Evolutionary conservation across 2,888 invertebrate genomes (phyloP).

Genomic region (Allolobophora icterica): DNA sequence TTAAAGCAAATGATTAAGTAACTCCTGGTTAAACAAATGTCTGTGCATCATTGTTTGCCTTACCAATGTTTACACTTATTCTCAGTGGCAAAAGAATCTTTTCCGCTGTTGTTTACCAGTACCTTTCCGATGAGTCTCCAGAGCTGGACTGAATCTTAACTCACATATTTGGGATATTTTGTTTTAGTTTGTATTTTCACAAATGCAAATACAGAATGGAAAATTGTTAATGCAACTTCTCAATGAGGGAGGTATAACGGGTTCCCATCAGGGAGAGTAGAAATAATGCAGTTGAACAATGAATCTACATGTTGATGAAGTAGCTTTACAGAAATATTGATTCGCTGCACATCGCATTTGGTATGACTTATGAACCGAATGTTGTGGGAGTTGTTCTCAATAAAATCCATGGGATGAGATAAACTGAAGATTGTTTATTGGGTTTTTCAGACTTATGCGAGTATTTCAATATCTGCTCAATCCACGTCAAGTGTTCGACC

Average conservation of each 20-base stretch:
- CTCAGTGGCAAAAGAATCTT: neutral
- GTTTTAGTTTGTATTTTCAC: neutral
- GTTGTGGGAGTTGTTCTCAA: neutral
- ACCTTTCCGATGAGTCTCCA: neutral
- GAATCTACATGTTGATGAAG: neutral
- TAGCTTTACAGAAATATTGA: neutral
- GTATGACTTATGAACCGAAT: neutral
- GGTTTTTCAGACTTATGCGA: neutral
- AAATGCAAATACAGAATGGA: neutral
- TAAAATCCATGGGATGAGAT: neutral
- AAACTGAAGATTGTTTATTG: neutral
- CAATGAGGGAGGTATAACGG: no score
- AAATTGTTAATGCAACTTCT: neutral
- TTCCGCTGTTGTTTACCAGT: neutral
- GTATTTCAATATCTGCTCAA: constrained; percentile 80
- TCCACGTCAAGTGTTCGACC: constrained; percentile 96
- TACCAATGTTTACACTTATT: neutral
- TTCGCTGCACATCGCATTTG: neutral
- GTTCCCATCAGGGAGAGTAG: neutral
- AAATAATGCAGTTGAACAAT: neutral
- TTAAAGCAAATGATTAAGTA: no score
- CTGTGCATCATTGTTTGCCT: neutral
- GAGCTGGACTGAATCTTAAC: neutral
- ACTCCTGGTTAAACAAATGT: neutral
- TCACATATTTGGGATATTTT: neutral